These are phyloP conservation scores for Phyto melanocephala DNA, from an alignment of 2,888 invertebrate genomes.

Conservation along the genomic window DNA sequence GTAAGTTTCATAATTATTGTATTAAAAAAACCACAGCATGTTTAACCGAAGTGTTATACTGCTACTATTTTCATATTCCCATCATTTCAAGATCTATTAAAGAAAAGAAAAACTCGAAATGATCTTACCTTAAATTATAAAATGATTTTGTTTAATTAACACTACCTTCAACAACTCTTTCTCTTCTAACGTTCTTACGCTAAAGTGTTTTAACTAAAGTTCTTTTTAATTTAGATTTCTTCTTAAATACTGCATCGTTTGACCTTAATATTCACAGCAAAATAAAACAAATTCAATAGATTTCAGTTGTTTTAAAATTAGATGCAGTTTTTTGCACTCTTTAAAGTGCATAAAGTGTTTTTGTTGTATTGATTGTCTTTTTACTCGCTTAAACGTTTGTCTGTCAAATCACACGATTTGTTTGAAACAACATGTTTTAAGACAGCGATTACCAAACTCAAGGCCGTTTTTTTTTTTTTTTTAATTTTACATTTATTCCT, in stretches of 20 bases:
- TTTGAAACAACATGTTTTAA: slow-evolving; percentile 9
- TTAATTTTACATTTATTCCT: too few relatives aligned
- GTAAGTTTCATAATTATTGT: neutral
- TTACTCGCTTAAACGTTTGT: neutral
- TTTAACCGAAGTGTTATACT: too few relatives aligned
- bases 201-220: neutral
- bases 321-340: slow-evolving; percentile 16
- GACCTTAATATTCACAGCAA: slow-evolving; percentile 11
- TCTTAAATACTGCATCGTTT: neutral
- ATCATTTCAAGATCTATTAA: neutral
- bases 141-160: neutral
- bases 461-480: too few relatives aligned
- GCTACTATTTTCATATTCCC: neutral
- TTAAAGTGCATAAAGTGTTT: slow-evolving; percentile 8
- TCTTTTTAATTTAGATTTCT: neutral
- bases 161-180: neutral
- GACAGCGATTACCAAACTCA: too few relatives aligned
- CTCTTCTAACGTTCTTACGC: neutral
- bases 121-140: neutral
- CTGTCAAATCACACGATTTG: slow-evolving; percentile 13
- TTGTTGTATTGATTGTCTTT: slow-evolving; percentile 13
- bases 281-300: neutral
- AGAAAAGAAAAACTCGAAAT: neutral
- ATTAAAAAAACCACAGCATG: too few relatives aligned
- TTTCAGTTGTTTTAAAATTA: slow-evolving; percentile 9